Evolutionary conservation across 2,113 vertebrate species (phyloP).

Genomic region (Oriolus oriolus): DNA sequence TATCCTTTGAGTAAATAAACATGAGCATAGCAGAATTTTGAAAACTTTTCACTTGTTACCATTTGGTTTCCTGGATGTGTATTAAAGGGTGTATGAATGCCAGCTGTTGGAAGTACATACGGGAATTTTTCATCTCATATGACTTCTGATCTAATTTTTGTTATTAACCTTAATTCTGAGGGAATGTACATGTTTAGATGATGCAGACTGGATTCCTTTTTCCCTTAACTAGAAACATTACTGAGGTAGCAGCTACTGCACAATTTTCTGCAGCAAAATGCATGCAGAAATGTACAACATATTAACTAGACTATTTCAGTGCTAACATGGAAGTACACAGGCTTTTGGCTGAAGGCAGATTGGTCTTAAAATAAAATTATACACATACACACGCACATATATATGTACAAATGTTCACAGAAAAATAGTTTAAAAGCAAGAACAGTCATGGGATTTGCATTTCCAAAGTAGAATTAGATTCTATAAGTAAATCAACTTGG

Average conservation of each 20-base stretch:
- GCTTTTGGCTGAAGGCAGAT: neutral
- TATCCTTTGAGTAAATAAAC: neutral
- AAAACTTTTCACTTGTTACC: neutral
- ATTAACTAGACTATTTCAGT: neutral
- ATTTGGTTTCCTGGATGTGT: neutral
- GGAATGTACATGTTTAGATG: neutral
- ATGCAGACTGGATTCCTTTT: neutral
- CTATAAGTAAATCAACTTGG: neutral
- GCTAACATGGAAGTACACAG: neutral
- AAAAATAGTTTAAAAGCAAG: neutral
- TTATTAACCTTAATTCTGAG: neutral
- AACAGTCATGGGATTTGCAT: neutral
- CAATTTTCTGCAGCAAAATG: neutral
- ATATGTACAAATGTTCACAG: fast-evolving
- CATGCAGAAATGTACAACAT: neutral
- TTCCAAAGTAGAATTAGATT: neutral
- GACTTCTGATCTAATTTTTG: neutral
- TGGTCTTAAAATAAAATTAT: neutral
- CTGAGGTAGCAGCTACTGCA: neutral
- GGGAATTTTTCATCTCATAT: neutral
- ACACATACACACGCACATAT: fast-evolving
- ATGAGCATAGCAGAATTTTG: neutral
- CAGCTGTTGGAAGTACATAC: fast-evolving
- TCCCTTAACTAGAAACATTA: neutral
- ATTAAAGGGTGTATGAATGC: neutral